phyloP scores from a whole-genome alignment of 37 sponge, comb jelly and placozoan species.

The Diacarnus erythraeanus region DNA sequence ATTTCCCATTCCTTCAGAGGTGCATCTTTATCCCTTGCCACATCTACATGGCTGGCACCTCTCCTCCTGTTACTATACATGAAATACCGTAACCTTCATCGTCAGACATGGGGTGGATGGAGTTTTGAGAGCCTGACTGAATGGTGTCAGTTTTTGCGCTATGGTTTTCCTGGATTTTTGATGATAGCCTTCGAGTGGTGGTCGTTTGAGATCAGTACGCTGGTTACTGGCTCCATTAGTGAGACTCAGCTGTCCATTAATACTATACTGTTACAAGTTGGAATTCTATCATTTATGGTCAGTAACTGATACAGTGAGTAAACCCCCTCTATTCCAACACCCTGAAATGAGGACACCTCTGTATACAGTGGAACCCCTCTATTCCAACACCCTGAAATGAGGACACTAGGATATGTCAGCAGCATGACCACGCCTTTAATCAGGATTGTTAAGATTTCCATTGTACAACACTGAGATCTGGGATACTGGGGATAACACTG shows the following conservation, averaged over 20 bases:
- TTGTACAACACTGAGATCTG: no score
- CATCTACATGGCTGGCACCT: conserved; percentile 1
- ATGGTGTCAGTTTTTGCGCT: conserved; percentile 35
- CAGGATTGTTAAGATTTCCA: no score
- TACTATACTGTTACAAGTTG: conserved; percentile 20
- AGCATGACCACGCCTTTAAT: no score
- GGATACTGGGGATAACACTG: no score
- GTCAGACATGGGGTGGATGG: conserved; percentile 71
- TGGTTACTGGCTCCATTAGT: conserved; percentile 48
- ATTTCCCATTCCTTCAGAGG: conserved; percentile 32
- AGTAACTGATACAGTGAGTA: conserved; percentile 9
- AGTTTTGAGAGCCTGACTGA: conserved; percentile 56
- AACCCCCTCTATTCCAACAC: background rate
- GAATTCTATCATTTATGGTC: conserved; percentile 48
- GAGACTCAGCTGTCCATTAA: conserved; percentile 37
- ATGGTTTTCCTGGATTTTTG: conserved; percentile 37
- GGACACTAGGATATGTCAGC: no score
- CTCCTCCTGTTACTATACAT: conserved; percentile 37
- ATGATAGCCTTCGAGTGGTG: conserved; percentile 61
- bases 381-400: no score
- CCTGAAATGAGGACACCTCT: no score
- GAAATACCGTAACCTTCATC: conserved; percentile 28
- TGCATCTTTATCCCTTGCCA: conserved; percentile 23
- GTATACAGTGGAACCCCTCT: no score
- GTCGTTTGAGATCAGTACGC: conserved; percentile 46